These are phyloP conservation scores for Eptatretus burgeri DNA, from an alignment of 2,113 vertebrate genomes.

Conservation along the genomic window DNA sequence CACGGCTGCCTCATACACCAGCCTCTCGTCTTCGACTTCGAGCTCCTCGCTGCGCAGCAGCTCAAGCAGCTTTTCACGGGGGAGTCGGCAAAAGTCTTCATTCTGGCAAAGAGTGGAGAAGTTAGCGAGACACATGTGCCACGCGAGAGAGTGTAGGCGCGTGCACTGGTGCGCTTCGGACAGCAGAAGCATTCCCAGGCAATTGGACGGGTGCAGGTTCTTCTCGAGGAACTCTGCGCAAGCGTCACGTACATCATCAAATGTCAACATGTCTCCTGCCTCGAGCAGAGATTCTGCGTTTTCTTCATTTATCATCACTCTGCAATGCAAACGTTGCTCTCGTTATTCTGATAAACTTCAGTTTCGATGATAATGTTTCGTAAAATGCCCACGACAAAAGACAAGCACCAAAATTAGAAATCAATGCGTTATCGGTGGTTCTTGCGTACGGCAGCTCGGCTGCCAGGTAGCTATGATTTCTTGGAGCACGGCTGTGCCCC, in stretches of 20 bases:
- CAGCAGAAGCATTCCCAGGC: conserved; percentile 65
- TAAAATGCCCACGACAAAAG: too few relatives aligned
- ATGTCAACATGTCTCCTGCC: conserved; percentile 74
- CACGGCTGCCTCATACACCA: conserved; percentile 46
- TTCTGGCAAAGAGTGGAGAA: conserved; percentile 43
- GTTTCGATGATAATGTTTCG: too few relatives aligned
- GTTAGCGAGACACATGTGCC: conserved; percentile 68
- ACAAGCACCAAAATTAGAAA: too few relatives aligned
- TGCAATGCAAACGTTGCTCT: background rate
- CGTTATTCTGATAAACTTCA: too few relatives aligned
- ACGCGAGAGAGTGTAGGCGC: conserved; percentile 46
- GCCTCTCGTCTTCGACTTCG: conserved; percentile 58
- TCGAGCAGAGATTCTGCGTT: conserved; percentile 66
- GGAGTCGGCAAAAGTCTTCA: conserved; percentile 50
- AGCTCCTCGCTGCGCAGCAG: conserved; percentile 66
- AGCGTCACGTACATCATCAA: conserved; percentile 55
- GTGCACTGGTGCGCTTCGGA: conserved; percentile 77
- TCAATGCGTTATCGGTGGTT: too few relatives aligned
- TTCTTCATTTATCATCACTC: conserved; percentile 56
- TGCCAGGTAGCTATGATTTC: too few relatives aligned
- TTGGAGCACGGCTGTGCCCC: too few relatives aligned
- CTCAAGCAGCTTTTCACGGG: conserved; percentile 50
- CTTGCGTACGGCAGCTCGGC: too few relatives aligned
- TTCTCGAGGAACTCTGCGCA: conserved; percentile 66
- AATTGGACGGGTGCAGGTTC: conserved; percentile 56